Evolutionary conservation across 2,888 invertebrate genomes (phyloP), one percentile per base, ranked within the genome.

Genomic region (Hemistola chrysoprasaria): DNA sequence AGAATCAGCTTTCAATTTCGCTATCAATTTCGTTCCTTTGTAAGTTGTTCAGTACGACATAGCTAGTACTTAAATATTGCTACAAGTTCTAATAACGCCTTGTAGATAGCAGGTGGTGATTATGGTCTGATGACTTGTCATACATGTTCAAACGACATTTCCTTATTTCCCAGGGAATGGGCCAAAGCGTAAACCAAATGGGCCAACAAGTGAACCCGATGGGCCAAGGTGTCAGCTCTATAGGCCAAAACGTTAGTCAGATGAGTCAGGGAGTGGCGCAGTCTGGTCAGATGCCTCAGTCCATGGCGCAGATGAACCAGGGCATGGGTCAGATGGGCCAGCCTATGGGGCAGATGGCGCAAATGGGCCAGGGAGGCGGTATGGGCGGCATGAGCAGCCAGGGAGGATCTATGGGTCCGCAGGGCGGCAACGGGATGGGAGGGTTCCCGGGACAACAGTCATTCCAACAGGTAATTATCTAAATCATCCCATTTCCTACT

Each of bases 321-420:
- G 66, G 82, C 3, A 86, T 89, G 78, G 77, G 78, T 0, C 89
- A 88, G 31, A 88, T 89, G 87, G 74, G 83, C 1, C 90, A 89
- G 47, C 75, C 82, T 1, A 88, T 87, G 74, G 85, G 90, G 34
- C 92, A 92, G 59, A 83, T 92, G 89, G 77, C 79, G n/a, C 81
- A 87, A 56, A 83, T 90, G 82, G 78, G 84, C 0, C 90, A 90
- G 55, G 81, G 78, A 0, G 80, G 75, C 0, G 84, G 78, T 6
- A 87, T 88, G 80, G 79, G 77, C 1, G 77, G 78, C 24, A 89
- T 89, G 79, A 83, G 69, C 57, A 90, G 78, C 60, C 92, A 92
- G 61, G 74, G 88, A 46, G 84, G 73, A 8, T 64, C 76, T 6
- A 82, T 90, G 84, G 86, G 83, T 1, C 90, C 90, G 7, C 90